phyloP scores from a whole-genome alignment of 2,113 vertebrate species.

The Phasianus colchicus region DNA sequence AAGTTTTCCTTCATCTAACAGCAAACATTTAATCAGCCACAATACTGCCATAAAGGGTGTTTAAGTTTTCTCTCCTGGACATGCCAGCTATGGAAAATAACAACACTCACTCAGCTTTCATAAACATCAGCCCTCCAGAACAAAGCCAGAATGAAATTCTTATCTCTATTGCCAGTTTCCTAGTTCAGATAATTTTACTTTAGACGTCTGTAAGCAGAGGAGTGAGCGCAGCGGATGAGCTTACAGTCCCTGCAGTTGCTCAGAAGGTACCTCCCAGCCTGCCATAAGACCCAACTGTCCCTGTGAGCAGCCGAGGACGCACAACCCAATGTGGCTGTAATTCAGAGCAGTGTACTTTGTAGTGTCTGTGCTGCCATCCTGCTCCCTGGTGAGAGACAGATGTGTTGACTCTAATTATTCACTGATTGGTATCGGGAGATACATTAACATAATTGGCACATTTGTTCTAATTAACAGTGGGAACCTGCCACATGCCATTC shows the following conservation, averaged over 20 bases:
- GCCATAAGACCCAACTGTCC: not conserved
- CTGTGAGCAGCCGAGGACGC: not conserved
- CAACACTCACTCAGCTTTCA: not conserved
- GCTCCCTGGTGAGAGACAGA: slow-evolving; percentile 78
- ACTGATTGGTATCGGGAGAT: slow-evolving; percentile 90
- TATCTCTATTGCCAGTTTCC: not conserved
- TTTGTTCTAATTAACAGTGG: slow-evolving; percentile 92
- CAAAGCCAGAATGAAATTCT: not conserved
- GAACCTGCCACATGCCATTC: slow-evolving; percentile 89
- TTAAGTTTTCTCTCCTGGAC: not conserved
- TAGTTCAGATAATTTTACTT: not conserved
- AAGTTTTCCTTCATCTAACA: not conserved
- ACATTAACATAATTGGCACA: slow-evolving; percentile 92
- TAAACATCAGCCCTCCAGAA: not conserved
- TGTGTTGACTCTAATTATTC: slow-evolving; percentile 87
- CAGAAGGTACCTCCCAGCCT: not conserved
- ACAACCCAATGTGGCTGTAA: slow-evolving; percentile 19
- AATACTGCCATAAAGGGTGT: not conserved
- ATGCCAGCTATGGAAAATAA: not conserved
- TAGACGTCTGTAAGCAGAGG: not conserved
- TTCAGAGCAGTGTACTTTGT: slow-evolving; percentile 56
- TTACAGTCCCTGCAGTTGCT: not conserved
- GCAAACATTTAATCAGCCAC: not conserved
- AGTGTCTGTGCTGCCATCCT: slow-evolving; percentile 42
- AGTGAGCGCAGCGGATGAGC: not conserved